phyloP scores from a whole-genome alignment of 2,888 invertebrate species.

The Callimorpha dominula region DNA sequence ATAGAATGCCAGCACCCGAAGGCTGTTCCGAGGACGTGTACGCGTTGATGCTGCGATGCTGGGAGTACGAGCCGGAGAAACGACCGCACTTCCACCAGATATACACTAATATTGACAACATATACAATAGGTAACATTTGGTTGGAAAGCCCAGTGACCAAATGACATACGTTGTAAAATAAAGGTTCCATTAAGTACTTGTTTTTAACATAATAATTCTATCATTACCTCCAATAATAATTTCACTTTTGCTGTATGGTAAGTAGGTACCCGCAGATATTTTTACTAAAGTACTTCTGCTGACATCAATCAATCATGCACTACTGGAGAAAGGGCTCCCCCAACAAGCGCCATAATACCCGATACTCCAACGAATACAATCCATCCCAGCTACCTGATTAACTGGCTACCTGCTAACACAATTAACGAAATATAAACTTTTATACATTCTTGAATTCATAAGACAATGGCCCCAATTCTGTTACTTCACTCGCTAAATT shows the following conservation, averaged over 20 bases:
- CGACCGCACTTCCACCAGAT: slow-evolving; percentile 97
- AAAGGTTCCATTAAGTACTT: background rate
- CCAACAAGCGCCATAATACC: background rate
- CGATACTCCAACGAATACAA: background rate
- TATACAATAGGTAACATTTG: slow-evolving; percentile 79
- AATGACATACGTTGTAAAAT: background rate
- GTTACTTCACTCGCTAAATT: no score
- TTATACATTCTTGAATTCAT: background rate
- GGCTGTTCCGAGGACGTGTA: slow-evolving; percentile 96
- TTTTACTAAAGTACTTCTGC: background rate
- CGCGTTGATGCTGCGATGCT: slow-evolving; percentile 95
- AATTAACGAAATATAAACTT: background rate
- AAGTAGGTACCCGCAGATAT: background rate
- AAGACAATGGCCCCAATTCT: background rate
- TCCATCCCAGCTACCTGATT: background rate
- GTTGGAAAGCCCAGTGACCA: background rate
- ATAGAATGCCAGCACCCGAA: slow-evolving; percentile 97
- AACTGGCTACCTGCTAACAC: background rate
- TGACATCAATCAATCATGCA: no score
- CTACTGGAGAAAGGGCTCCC: no score
- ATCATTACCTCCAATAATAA: background rate
- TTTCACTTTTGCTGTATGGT: background rate
- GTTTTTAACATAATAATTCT: no score
- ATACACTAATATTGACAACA: slow-evolving; percentile 91
- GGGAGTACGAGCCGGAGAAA: slow-evolving; percentile 97